phyloP scores from a whole-genome alignment of 2,888 invertebrate species.

The Caenorhabditis sp. region DNA sequence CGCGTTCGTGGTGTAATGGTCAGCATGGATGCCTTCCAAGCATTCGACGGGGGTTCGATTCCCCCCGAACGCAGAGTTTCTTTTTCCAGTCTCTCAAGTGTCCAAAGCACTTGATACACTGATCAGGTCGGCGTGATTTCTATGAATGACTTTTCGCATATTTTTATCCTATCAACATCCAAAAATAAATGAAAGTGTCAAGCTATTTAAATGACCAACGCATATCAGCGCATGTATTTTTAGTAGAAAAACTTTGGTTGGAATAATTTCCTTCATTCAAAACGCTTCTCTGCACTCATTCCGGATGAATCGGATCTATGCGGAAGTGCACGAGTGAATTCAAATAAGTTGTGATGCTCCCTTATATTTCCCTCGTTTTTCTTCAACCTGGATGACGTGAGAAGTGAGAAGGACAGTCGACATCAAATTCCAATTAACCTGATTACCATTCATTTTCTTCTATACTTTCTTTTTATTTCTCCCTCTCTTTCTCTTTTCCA shows the following conservation, averaged over 20 bases:
- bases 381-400: slow-evolving; percentile 46
- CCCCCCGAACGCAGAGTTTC: slow-evolving; percentile 73
- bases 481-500: no score
- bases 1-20: slow-evolving; percentile 77
- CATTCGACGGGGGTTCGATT: slow-evolving; percentile 78
- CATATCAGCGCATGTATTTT: slow-evolving; percentile 19
- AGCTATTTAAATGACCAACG: slow-evolving; percentile 11
- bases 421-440: slow-evolving; percentile 32
- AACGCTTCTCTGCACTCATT: not conserved
- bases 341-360: slow-evolving; percentile 20
- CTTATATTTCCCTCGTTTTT: not conserved
- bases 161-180: not conserved
- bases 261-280: slow-evolving; percentile 35
- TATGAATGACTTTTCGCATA: not conserved
- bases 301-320: slow-evolving; percentile 11
- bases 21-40: slow-evolving; percentile 78
- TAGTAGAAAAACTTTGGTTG: slow-evolving; percentile 42
- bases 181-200: slow-evolving; percentile 1
- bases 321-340: slow-evolving; percentile 48
- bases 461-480: slow-evolving; percentile 20
- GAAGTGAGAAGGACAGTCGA: not conserved
- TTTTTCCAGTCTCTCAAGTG: not conserved
- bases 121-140: no score
- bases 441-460: slow-evolving; percentile 22
- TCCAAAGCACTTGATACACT: no score